Percentiles rank a stretch among this genome's conserved stretches.
Evolutionary conservation across 2,888 invertebrate genomes (phyloP).

Genomic region (Callyntrura sp.): DNA sequence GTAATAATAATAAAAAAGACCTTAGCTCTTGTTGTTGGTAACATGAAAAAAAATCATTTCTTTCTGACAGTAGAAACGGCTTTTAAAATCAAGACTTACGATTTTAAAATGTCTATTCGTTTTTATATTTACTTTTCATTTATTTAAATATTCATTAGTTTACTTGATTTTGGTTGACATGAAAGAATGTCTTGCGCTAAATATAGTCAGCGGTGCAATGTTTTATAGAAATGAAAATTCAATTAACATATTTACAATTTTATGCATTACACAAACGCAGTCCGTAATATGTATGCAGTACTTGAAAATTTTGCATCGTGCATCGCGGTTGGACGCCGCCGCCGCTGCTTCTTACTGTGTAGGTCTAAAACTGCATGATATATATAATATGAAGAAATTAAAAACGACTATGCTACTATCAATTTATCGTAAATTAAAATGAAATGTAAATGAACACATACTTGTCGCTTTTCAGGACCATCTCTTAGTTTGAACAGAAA

Average conservation of each 20-base stretch:
- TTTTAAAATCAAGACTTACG: not conserved
- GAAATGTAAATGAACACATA: not conserved
- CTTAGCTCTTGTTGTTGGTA: too few species aligned
- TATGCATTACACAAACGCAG: not conserved
- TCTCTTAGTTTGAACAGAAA: constrained; percentile 2
- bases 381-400: constrained; percentile 46
- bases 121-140: not conserved
- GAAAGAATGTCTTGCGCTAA: constrained; percentile 61
- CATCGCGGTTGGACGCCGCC: constrained; percentile 5
- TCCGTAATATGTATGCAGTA: too few species aligned
- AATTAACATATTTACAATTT: constrained; percentile 55
- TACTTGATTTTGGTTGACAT: not conserved
- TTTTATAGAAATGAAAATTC: constrained; percentile 58
- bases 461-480: not conserved
- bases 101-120: constrained; percentile 16
- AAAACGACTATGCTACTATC: constrained; percentile 43
- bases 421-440: constrained; percentile 53
- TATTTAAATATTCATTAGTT: constrained; percentile 62
- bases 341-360: not conserved
- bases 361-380: constrained; percentile 33
- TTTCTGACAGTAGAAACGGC: not conserved
- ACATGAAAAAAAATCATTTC: constrained; percentile 1
- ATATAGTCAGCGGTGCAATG: constrained; percentile 38
- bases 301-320: constrained; percentile 4
- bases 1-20: not conserved